Conservation (phyloP, 2,797 vertebrate species). For the Acanthopagrus latus region DNA sequence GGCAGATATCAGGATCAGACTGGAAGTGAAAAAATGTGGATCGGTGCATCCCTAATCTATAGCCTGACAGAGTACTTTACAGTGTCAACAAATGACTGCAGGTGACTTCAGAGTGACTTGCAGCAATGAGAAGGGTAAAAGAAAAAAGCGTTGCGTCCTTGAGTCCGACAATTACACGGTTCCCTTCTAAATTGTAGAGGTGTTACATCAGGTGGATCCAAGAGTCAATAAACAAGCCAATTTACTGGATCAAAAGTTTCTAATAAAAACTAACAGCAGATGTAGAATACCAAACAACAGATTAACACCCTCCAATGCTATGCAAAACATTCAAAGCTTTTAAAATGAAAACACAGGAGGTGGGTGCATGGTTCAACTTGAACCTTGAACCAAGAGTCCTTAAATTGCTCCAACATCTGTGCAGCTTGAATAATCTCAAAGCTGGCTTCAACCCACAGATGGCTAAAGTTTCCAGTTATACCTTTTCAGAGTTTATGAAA, state of each 20-base stretch:
- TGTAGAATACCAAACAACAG: constrained; percentile 1
- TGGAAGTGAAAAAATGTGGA: no score
- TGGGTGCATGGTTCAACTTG: constrained; percentile 13
- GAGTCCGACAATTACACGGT: neutral
- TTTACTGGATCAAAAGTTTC: neutral
- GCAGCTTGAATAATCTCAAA: neutral
- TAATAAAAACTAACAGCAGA: constrained; percentile 1
- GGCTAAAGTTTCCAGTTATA: constrained; percentile 11
- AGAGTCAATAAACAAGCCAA: constrained; percentile 10
- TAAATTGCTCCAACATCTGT: constrained; percentile 11
- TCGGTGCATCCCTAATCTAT: no score
- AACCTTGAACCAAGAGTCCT: constrained; percentile 13
- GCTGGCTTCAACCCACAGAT: constrained; percentile 1
- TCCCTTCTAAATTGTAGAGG: neutral
- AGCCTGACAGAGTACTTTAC: no score
- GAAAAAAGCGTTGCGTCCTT: neutral
- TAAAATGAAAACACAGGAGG: neutral
- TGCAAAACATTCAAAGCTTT: constrained; percentile 3
- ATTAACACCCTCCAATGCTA: neutral
- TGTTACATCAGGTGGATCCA: neutral
- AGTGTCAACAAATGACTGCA: neutral
- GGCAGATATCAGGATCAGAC: no score
- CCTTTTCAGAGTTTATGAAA: constrained; percentile 11
- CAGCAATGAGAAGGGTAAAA: neutral
- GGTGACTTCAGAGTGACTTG: neutral